Base-by-base conservation (phyloP, 2,113 vertebrate species). In the Polypterus bichir region DNA sequence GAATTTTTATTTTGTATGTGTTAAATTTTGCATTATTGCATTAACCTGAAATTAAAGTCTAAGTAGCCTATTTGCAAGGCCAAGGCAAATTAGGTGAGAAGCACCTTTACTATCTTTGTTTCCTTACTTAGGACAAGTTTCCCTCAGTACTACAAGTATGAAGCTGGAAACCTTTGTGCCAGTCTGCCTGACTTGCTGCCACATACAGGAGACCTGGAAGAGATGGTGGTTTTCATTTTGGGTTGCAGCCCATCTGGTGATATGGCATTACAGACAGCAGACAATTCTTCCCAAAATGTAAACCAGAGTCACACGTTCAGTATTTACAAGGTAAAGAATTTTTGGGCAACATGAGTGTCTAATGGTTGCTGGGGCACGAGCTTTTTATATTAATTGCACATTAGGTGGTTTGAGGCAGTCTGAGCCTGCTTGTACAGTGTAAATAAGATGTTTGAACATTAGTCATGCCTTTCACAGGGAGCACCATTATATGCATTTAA, bases 171-270 rank as follows among this genome's bases (percentile, higher is more conserved):
- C 11, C 77, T 75, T 70, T 73, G 76, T 0, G 79, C 75, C 59
- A 79, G 70, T 4, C 65, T 89, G 49, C 62, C 76, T 67, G 88
- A 69, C 5, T 80, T 91, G 63, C 72, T 80, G 68, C 71, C 71
- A 2, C 81, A 81, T 74, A 73, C 65, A 0, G 69, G 79, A 59
- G 74, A 79, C 67, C 78, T 88, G 59, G 73, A 77, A 76, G 79
- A 88, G 67, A 88, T 89, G 89, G 87, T 91, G 58, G 77, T 79
- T 5, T 96, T 95, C 74, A 85, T 89, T 63, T 73, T 92, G 69
- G 88, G 85, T 69, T 87, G 84, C 74, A 90, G 88, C 63, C 88
- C 88, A 70, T 87, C 87, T 62, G 86, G 84, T n/a, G 88, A 95
- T 64, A 78, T 69, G 44, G 76, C 65, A 60, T 47, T 90, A 62